Conservation (phyloP, 1,140 invertebrate species). For the Drosophila fuyamai region DNA sequence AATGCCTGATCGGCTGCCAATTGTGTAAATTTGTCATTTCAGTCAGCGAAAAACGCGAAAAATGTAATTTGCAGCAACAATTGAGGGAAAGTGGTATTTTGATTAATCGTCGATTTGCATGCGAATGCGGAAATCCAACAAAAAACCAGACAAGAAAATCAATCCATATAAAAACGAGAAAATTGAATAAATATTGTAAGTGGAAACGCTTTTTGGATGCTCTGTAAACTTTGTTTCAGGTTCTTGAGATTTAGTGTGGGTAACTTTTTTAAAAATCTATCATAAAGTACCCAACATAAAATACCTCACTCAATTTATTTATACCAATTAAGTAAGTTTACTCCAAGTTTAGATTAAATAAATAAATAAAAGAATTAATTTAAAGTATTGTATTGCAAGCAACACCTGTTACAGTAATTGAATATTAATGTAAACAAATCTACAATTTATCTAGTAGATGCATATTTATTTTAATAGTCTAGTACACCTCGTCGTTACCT, state of each 20-base stretch:
- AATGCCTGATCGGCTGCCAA: conserved; percentile 32
- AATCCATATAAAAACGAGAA: conserved; percentile 21
- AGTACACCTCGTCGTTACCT: not conserved
- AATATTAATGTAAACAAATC: no score
- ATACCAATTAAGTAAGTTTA: no score
- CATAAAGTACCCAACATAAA: no score
- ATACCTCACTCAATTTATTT: no score
- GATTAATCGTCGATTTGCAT: conserved; percentile 72
- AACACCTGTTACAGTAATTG: no score
- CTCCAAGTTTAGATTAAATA: no score
- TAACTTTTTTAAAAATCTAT: no score
- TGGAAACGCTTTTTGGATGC: not conserved
- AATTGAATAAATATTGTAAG: not conserved
- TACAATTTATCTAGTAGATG: not conserved
- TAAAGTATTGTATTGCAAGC: no score
- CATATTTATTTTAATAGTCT: no score
- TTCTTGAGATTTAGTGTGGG: no score
- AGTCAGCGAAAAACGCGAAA: conserved; percentile 41
- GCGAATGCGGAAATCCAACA: conserved; percentile 44
- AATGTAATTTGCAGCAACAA: conserved; percentile 68
- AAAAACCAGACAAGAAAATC: conserved; percentile 15
- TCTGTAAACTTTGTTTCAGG: not conserved
- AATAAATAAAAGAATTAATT: no score
- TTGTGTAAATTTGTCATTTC: conserved; percentile 57
- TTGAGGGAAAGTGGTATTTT: conserved; percentile 63